Base-by-base conservation (phyloP, 2,113 vertebrate genomes). In the Xiphophorus maculatus region DNA sequence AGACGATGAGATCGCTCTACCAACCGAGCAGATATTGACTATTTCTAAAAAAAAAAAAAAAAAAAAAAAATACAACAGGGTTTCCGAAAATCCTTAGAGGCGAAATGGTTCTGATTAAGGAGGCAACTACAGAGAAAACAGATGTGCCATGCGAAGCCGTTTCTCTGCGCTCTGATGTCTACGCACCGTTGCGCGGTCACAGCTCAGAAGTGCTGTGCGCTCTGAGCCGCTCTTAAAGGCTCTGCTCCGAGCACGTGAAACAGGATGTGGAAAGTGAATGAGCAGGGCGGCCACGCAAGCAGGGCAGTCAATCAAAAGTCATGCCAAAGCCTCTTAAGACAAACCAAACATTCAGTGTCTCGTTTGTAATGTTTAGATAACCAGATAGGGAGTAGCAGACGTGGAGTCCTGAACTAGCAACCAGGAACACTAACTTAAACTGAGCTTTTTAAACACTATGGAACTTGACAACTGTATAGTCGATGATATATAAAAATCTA, bases 161-260 rank as follows among this genome's bases (percentile, higher is more conserved):
- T 44, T 27, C 7, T 22, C 1, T 14, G 62, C 12, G 10, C 5
- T 4, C 10, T 0, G 62, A 9, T 13, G 63, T 58, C 25, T 58
- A 4, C 22, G 25, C 54, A 11, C 17, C 51, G 22, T 72, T 29
- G 63, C 15, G 35, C 15, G 4, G 4, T 19, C 48, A 25, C 51
- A 25, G 5, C 17, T 3, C 61, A 2, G 28, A 12, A 6, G 62
- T 1, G 30, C 60, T 28, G 48, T n/a, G 8, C 25, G 30, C 25
- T 27, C 25, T 13, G 33, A 66, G 8, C 5, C 27, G 35, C 62
- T 72, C 71, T 84, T 87, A 84, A 69, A 77, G 51, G 63, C 58
- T 17, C 65, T 1, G 29, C 29, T 51, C 30, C 77, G 82, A 4
- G 4, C 71, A 13, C 66, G 44, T 33, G 3, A 0, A 37, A 28